Conservation (phyloP, 2,888 invertebrate genomes). For the Heliconius hortense region DNA sequence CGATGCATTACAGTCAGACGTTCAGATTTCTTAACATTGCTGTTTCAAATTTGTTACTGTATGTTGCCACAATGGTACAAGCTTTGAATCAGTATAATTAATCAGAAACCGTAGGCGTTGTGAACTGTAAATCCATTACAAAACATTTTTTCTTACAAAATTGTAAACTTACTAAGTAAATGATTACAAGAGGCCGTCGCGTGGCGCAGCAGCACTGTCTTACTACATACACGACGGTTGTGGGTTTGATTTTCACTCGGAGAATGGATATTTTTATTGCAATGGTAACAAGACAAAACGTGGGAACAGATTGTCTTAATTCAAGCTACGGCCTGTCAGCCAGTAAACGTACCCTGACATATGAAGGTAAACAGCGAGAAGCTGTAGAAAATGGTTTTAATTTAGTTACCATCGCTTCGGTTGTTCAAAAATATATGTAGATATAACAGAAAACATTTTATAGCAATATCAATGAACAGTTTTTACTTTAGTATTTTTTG, state of each 20-base stretch:
- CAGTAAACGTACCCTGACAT: too few relatives aligned
- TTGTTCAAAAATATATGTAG: too few relatives aligned
- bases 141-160: background rate
- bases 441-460: too few relatives aligned
- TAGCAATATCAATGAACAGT: too few relatives aligned
- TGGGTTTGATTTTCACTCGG: background rate
- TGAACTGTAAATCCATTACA: background rate
- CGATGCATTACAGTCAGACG: background rate
- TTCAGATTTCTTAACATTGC: background rate
- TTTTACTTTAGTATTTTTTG: too few relatives aligned
- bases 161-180: slow-evolving; percentile 2
- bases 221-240: background rate
- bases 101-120: slow-evolving; percentile 2
- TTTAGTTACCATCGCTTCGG: too few relatives aligned
- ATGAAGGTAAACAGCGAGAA: too few relatives aligned
- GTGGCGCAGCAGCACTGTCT: background rate
- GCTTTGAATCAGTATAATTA: slow-evolving; percentile 5
- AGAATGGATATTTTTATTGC: background rate
- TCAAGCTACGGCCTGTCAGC: background rate
- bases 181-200: background rate
- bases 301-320: background rate
- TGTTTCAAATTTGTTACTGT: background rate
- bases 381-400: too few relatives aligned
- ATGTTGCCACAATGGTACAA: background rate
- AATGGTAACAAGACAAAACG: background rate